Percentiles rank a stretch among this genome's conserved stretches.
These are phyloP conservation scores for Hipposideros armiger DNA, from an alignment of 2,113 vertebrate genomes.

Conservation along the genomic window DNA sequence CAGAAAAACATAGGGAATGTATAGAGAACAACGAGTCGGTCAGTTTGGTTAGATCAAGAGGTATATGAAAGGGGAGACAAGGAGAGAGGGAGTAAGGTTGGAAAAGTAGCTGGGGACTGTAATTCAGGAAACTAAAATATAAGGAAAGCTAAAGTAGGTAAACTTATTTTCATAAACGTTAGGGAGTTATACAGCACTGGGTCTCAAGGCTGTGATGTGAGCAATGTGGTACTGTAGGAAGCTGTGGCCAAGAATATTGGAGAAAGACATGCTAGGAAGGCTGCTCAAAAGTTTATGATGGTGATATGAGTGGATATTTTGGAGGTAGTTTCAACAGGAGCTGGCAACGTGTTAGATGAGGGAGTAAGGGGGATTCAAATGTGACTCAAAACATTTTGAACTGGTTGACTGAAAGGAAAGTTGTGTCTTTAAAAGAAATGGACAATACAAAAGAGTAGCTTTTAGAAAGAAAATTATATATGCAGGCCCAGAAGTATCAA, in stretches of 20 bases:
- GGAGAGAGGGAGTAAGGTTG: neutral
- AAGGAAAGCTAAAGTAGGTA: neutral
- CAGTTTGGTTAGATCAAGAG: neutral
- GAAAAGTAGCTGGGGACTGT: neutral
- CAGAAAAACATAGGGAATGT: neutral
- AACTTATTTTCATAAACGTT: neutral
- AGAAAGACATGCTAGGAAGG: neutral
- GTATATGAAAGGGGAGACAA: neutral
- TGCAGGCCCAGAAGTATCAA: neutral
- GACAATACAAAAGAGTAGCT: neutral
- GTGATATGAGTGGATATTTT: neutral
- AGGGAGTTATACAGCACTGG: neutral
- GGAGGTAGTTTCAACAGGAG: neutral
- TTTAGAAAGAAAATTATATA: neutral
- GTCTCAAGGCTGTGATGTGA: neutral
- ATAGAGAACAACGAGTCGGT: neutral
- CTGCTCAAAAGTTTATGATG: neutral
- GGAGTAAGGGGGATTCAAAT: neutral
- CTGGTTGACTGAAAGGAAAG: neutral
- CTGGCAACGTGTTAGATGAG: neutral
- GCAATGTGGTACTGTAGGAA: neutral
- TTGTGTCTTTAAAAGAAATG: neutral
- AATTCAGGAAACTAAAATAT: neutral
- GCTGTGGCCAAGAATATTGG: neutral
- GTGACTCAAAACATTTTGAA: neutral